phyloP scores from a whole-genome alignment of 2,113 vertebrate species.

The Atlantisia rogersi region DNA sequence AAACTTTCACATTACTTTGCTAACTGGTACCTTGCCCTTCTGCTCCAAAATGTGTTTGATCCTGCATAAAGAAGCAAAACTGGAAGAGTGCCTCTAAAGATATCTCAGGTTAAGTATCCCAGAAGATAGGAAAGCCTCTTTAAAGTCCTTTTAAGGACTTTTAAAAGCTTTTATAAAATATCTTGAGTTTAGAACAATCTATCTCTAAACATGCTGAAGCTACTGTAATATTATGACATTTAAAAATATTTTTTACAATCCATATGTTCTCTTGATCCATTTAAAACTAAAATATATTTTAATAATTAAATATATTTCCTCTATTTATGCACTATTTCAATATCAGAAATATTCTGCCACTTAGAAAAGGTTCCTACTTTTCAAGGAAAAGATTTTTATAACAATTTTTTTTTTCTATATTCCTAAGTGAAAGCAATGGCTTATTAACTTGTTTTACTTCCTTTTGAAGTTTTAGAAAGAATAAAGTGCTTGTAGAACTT shows the following conservation, averaged over 20 bases:
- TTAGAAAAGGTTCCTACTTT: background rate
- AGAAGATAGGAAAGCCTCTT: background rate
- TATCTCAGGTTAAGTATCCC: background rate
- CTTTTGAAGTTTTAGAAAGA: background rate
- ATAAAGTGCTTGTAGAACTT: background rate
- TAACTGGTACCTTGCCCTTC: background rate
- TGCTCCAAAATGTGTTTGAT: background rate
- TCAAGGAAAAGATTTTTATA: background rate
- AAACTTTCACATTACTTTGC: background rate
- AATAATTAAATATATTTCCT: background rate
- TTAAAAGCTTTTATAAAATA: background rate
- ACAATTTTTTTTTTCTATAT: background rate
- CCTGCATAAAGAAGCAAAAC: background rate
- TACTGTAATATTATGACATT: background rate
- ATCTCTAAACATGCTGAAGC: background rate
- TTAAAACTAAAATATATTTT: slow-evolving; percentile 17
- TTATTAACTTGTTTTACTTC: slow-evolving; percentile 42
- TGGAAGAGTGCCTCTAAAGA: background rate
- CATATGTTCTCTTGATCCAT: background rate
- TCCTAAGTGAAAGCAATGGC: slow-evolving; percentile 1
- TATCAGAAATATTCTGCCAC: slow-evolving; percentile 1
- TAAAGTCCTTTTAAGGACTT: background rate
- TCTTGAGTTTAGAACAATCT: background rate
- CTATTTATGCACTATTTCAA: background rate
- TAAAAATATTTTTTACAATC: background rate